Evolutionary conservation across 2,113 vertebrate genomes (phyloP).

Genomic region (Chlorocebus sabaeus): DNA sequence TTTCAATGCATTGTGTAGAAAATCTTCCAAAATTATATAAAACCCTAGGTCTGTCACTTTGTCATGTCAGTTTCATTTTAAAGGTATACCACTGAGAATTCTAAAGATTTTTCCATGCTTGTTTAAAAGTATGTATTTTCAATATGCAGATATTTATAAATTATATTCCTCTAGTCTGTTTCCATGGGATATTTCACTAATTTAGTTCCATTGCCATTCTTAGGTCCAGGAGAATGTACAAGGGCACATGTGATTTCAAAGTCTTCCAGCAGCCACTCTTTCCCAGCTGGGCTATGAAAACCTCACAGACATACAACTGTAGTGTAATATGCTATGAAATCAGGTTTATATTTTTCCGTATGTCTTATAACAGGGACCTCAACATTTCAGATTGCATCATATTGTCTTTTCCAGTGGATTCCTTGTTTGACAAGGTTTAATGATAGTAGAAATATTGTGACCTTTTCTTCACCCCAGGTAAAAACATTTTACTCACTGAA

Average conservation of each 20-base stretch:
- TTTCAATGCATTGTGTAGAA: background rate
- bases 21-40: background rate
- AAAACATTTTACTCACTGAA: background rate
- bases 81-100: background rate
- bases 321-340: background rate
- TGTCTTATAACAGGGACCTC: background rate
- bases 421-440: background rate
- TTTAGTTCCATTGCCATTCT: background rate
- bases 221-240: background rate
- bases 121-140: background rate
- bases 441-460: background rate
- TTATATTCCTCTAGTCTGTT: background rate
- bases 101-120: background rate
- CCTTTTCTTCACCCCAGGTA: background rate
- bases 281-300: background rate
- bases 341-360: background rate
- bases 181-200: background rate
- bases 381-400: background rate
- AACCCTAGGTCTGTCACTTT: background rate
- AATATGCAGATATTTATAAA: background rate
- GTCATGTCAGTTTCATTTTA: background rate
- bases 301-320: background rate
- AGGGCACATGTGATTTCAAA: background rate
- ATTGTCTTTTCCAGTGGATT: background rate
- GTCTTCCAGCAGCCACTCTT: background rate